Conservation (phyloP, 2,888 invertebrate genomes). For the Acleris holmiana region DNA sequence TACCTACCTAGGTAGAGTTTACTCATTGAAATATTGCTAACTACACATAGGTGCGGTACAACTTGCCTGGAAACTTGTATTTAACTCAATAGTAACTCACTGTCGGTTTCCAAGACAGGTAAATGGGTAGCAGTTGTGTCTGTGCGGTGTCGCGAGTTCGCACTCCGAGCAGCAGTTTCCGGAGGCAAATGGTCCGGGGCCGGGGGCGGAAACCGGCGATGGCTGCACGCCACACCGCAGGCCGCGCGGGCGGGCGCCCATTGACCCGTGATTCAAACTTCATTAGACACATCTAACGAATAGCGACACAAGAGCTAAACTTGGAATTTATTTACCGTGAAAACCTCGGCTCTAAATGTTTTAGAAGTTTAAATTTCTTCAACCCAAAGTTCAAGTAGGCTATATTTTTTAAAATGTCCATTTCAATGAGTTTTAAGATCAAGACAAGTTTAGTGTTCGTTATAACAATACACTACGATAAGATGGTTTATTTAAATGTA, state of each 20-base stretch:
- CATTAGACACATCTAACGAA: conserved; percentile 5
- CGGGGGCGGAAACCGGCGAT: conserved; percentile 30
- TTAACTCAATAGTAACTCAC: background rate
- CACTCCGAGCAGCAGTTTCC: conserved; percentile 21
- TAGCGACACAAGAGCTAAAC: background rate
- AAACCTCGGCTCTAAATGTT: too few relatives aligned
- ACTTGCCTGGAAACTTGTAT: background rate
- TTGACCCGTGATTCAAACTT: conserved; percentile 14
- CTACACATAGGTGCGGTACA: background rate
- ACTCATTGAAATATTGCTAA: too few relatives aligned
- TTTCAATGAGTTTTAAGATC: too few relatives aligned
- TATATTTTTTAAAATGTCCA: too few relatives aligned
- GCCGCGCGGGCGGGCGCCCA: conserved; percentile 7
- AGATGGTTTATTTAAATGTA: too few relatives aligned
- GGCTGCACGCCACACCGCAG: conserved; percentile 8
- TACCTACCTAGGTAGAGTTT: too few relatives aligned
- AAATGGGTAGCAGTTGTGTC: conserved; percentile 8
- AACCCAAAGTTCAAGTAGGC: too few relatives aligned
- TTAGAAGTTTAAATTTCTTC: too few relatives aligned
- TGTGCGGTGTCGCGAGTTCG: conserved; percentile 5
- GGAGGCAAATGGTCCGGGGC: conserved; percentile 18
- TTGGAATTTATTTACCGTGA: background rate
- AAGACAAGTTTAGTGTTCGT: too few relatives aligned
- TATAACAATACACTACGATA: too few relatives aligned
- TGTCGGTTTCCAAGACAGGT: background rate